phyloP scores from a whole-genome alignment of 2,113 vertebrate species.

The Cyprinodon brontotheroides region DNA sequence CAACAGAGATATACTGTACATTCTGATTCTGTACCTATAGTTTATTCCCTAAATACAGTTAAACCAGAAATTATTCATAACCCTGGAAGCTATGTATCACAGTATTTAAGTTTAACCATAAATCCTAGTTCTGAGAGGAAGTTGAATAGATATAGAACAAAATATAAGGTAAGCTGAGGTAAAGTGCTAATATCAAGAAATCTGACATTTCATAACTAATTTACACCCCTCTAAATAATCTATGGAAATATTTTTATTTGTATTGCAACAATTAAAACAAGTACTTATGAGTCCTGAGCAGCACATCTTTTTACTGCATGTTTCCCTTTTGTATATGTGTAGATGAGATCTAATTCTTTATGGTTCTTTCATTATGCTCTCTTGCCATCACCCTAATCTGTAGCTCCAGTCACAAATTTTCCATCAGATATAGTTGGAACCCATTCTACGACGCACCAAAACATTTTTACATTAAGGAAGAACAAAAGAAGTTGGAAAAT shows the following conservation, averaged over 20 bases:
- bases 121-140: not conserved
- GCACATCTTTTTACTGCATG: too few relatives aligned
- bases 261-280: too few relatives aligned
- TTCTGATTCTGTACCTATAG: conserved; percentile 3
- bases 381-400: not conserved
- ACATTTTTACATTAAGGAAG: not conserved
- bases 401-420: not conserved
- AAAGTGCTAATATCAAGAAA: too few relatives aligned
- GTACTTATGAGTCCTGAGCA: too few relatives aligned
- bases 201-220: too few relatives aligned
- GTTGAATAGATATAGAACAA: not conserved
- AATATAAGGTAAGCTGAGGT: too few relatives aligned
- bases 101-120: not conserved
- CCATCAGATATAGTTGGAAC: not conserved
- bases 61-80: too few relatives aligned
- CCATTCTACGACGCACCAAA: not conserved
- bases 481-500: not conserved
- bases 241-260: too few relatives aligned
- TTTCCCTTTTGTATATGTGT: not conserved
- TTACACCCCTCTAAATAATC: too few relatives aligned
- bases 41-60: not conserved
- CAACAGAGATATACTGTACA: not conserved
- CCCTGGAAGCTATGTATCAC: too few relatives aligned
- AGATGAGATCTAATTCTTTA: not conserved
- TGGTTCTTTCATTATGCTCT: too few relatives aligned